A percentile compares a stretch with the other conserved stretches of the same genome.
Evolutionary conservation across 2,113 vertebrate species (phyloP).

Genomic region (Datnioides undecimradiatus): DNA sequence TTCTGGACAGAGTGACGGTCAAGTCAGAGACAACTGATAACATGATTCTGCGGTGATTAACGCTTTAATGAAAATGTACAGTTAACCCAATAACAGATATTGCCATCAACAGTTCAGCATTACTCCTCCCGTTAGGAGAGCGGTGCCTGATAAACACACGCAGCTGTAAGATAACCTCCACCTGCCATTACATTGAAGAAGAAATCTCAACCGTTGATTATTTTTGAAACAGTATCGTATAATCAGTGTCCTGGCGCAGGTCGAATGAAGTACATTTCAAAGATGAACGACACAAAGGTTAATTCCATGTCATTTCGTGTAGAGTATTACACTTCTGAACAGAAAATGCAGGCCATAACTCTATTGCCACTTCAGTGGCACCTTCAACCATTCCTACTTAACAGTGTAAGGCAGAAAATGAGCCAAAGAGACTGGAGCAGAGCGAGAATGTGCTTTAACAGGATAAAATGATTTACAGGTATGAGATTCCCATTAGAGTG

Average conservation of each 20-base stretch:
- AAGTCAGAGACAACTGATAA: constrained; percentile 33
- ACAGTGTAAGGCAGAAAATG: constrained; percentile 75
- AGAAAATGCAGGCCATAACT: constrained; percentile 71
- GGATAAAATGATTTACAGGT: constrained; percentile 87
- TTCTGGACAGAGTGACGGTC: constrained; percentile 27
- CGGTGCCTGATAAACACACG: constrained; percentile 18
- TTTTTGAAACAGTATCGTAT: constrained; percentile 38
- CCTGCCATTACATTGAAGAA: constrained; percentile 22
- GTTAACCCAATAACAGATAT: constrained; percentile 22
- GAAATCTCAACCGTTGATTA: constrained; percentile 28
- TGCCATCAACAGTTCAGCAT: neutral
- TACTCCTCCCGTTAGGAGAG: neutral
- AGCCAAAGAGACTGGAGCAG: constrained; percentile 70
- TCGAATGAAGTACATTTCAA: constrained; percentile 59
- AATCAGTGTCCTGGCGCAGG: constrained; percentile 52
- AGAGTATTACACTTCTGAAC: constrained; percentile 55
- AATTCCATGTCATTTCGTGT: constrained; percentile 59
- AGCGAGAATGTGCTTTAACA: constrained; percentile 81
- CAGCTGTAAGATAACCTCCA: constrained; percentile 33
- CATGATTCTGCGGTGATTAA: constrained; percentile 49
- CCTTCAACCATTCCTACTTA: constrained; percentile 73
- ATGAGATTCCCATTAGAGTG: constrained; percentile 86
- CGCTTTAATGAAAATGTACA: constrained; percentile 65
- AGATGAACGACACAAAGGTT: constrained; percentile 55
- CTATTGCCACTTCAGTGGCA: constrained; percentile 69